Evolutionary conservation across 2,888 invertebrate genomes (phyloP), one percentile per base, ranked within the genome.

Genomic region (Coremacera marginata): DNA sequence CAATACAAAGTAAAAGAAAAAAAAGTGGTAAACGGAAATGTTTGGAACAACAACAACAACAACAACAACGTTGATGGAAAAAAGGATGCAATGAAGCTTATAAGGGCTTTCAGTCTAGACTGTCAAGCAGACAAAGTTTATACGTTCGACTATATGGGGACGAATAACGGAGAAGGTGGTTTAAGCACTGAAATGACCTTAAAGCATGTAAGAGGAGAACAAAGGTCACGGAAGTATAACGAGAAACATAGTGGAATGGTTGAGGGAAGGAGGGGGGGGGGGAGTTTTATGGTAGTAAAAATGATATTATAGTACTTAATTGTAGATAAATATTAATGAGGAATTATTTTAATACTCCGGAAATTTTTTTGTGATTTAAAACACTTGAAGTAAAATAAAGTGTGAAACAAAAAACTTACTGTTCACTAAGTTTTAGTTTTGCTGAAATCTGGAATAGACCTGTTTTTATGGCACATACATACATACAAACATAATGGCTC

Each of bases 11-110:
- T 60, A n/a, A 9, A 22, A 51, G n/a, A 78, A 67, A 62, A 60
- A 78, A 75, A 67, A 67, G 70, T 78, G 67, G 79, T 78, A 77
- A 78, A 77, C 78, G 79, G 79, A 80, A 77, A 77, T 80, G 62
- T 55, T 71, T 55, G 76, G 11, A 63, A 76, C 76, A 79, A 75
- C 77, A 78, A 78, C 73, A 65, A 77, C 34, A 49, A 44, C 68
- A 75, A 57, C 49, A 76, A 57, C 71, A 25, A 68, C 62, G 62
- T 71, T 70, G 75, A 75, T 74, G 65, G 52, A 34, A 55, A 55
- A 71, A 55, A 31, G 57, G 31, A 44, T 71, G 57, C 31, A 55
- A 22, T 27, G 31, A 34, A 31, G 57, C 37, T 71, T 34, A 34
- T 11, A 68, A 72, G 72, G 62, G 72, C 44, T 72, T 62, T 27